These are phyloP conservation scores for Plutella xylostella DNA, from an alignment of 2,888 invertebrate genomes.

Conservation along the genomic window DNA sequence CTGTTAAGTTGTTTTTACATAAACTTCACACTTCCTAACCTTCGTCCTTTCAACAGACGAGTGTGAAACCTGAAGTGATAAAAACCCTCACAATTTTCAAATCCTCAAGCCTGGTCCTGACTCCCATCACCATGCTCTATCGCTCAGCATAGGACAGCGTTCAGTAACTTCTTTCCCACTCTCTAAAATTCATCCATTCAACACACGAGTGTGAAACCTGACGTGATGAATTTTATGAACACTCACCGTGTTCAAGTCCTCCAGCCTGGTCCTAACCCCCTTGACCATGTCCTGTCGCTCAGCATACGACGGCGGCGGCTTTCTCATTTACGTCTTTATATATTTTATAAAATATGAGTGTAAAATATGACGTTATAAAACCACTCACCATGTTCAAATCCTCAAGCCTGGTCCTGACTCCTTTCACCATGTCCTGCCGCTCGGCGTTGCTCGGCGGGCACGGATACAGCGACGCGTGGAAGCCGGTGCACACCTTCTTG, in stretches of 20 bases:
- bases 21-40: too few species aligned
- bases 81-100: conserved; percentile 80
- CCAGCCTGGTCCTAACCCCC: conserved; percentile 89
- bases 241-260: conserved; percentile 85
- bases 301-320: conserved; percentile 82
- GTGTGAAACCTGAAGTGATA: too few species aligned
- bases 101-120: conserved; percentile 90
- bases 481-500: conserved; percentile 94
- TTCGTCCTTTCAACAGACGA: too few species aligned
- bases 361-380: too few species aligned
- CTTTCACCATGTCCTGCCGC: conserved; percentile 89
- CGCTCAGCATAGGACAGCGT: conserved; percentile 88
- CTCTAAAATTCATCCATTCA: too few species aligned
- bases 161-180: too few species aligned
- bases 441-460: conserved; percentile 90
- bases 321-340: too few species aligned
- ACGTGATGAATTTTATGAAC: too few species aligned
- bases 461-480: conserved; percentile 92
- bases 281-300: conserved; percentile 92
- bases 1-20: too few species aligned
- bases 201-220: too few species aligned
- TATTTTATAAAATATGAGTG: too few species aligned
- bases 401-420: conserved; percentile 89
- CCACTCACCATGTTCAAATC: conserved; percentile 84
- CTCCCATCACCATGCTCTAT: conserved; percentile 90